A percentile compares a stretch with the other conserved stretches of the same genome.
These are phyloP conservation scores for Caenorhabditis sp. DNA, from an alignment of 2,888 invertebrate genomes.

Conservation along the genomic window DNA sequence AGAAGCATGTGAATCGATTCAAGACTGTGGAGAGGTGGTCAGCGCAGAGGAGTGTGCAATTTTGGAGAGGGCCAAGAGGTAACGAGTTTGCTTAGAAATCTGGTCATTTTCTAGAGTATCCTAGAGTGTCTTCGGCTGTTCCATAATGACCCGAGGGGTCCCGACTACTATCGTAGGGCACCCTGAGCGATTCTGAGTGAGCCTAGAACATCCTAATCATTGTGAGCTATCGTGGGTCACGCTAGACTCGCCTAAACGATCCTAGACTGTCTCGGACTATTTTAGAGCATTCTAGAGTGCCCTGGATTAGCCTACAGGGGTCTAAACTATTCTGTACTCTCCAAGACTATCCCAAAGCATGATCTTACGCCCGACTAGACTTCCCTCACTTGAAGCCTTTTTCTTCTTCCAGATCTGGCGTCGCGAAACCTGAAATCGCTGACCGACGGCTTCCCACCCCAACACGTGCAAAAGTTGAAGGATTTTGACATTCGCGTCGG, in stretches of 20 bases:
- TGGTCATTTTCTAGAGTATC: no score
- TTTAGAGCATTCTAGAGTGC: no score
- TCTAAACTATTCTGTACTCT: neutral
- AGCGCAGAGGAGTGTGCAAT: slow-evolving; percentile 18
- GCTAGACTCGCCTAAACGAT: no score
- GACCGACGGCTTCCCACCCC: slow-evolving; percentile 18
- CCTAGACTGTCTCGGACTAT: no score
- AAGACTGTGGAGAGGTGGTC: slow-evolving; percentile 33
- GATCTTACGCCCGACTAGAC: neutral
- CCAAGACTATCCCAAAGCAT: no score
- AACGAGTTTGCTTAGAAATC: neutral
- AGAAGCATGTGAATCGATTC: slow-evolving; percentile 54
- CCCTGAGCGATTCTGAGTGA: no score
- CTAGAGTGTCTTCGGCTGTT: no score
- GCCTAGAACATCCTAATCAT: no score
- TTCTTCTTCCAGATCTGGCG: slow-evolving; percentile 17
- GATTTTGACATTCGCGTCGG: slow-evolving; percentile 33
- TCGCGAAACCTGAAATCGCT: slow-evolving; percentile 40
- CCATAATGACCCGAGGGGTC: no score
- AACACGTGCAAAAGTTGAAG: slow-evolving; percentile 33
- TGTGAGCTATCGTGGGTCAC: no score
- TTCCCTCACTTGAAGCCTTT: neutral
- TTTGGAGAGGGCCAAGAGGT: slow-evolving; percentile 61
- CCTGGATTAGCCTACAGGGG: no score
- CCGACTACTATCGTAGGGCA: no score